Conservation (phyloP, 2,797 vertebrate species). For the Triplophysa bombifrons region DNA sequence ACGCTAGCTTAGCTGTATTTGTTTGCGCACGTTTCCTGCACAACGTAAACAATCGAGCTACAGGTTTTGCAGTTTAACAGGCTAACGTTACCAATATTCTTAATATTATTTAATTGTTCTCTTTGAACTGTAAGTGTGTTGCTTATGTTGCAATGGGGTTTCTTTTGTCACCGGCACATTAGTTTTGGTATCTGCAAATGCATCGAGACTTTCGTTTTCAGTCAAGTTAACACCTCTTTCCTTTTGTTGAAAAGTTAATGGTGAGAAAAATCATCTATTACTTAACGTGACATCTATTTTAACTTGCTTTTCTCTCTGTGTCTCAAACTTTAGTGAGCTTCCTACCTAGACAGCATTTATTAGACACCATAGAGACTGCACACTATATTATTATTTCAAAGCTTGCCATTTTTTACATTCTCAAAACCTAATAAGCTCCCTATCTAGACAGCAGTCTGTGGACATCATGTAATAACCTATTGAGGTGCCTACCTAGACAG, state of each 20-base stretch:
- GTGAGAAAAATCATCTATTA: too few relatives aligned
- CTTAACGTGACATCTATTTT: too few relatives aligned
- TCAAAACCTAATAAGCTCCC: background rate
- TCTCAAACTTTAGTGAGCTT: background rate
- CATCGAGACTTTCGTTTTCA: background rate
- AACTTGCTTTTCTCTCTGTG: background rate
- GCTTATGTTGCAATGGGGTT: background rate
- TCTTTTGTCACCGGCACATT: conserved; percentile 21
- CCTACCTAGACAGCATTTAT: background rate
- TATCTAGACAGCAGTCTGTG: background rate
- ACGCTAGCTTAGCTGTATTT: background rate
- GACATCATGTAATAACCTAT: background rate
- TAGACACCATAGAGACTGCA: too few relatives aligned
- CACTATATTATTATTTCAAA: too few relatives aligned
- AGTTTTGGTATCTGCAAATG: background rate
- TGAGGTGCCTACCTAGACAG: background rate
- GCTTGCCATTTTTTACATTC: too few relatives aligned
- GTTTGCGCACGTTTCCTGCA: conserved; percentile 12
- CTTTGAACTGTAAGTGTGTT: background rate
- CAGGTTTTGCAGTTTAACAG: background rate
- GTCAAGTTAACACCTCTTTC: too few relatives aligned
- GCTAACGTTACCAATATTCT: background rate
- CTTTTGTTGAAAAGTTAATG: too few relatives aligned
- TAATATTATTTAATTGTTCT: background rate
- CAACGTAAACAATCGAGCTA: background rate